Evolutionary conservation across 2,113 vertebrate genomes (phyloP).

Genomic region (Mellivora capensis): DNA sequence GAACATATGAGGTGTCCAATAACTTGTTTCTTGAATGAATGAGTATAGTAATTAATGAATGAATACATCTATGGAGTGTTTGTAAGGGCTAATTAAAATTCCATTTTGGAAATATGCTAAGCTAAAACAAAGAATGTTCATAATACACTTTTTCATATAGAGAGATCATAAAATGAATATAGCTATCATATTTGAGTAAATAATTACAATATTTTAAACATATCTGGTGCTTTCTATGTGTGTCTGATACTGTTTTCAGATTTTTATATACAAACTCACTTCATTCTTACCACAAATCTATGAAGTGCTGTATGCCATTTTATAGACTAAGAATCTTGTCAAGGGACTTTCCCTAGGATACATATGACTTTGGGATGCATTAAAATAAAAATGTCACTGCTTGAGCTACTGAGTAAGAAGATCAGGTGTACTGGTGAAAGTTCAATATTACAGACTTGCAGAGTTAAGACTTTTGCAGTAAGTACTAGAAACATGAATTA

Average conservation of each 20-base stretch:
- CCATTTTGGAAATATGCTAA: not conserved
- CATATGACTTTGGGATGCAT: not conserved
- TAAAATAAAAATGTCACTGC: not conserved
- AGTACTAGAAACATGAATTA: not conserved
- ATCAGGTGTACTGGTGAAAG: not conserved
- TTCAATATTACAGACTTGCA: not conserved
- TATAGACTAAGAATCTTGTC: not conserved
- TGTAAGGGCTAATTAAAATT: slow-evolving; percentile 25
- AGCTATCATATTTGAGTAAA: not conserved
- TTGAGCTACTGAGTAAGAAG: not conserved
- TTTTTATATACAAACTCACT: not conserved
- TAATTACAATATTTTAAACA: not conserved
- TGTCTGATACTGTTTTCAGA: not conserved
- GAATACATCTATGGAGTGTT: not conserved
- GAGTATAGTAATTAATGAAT: not conserved
- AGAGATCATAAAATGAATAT: not conserved
- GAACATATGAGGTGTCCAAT: not conserved
- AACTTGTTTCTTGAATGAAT: slow-evolving; percentile 20
- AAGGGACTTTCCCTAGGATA: not conserved
- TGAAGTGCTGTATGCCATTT: not conserved
- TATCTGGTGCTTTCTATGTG: not conserved
- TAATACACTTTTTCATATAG: not conserved
- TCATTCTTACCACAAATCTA: not conserved
- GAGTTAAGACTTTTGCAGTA: not conserved
- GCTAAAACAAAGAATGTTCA: not conserved